phyloP scores from a whole-genome alignment of 30 jellyfish, hydroid and myxozoan species.

The Clytia hemisphaerica region DNA sequence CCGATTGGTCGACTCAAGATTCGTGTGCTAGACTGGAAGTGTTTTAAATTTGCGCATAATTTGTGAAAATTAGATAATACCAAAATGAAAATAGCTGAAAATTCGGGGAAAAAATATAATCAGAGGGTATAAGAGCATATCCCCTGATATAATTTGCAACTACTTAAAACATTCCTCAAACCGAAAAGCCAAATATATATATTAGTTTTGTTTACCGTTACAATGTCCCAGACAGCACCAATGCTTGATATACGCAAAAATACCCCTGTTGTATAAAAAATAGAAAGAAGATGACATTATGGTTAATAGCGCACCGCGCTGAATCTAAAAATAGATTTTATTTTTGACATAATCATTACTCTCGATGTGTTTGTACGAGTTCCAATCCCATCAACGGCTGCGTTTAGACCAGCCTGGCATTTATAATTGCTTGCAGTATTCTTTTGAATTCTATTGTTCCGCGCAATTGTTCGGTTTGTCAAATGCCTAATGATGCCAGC shows the following conservation, averaged over 20 bases:
- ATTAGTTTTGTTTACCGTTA: constrained; percentile 41
- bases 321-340: not conserved
- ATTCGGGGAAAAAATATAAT: not conserved
- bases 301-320: too few species aligned
- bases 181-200: not conserved
- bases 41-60: not conserved
- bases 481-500: too few species aligned
- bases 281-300: too few species aligned
- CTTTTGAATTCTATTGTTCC: too few species aligned
- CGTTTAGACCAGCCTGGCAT: too few species aligned
- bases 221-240: constrained; percentile 90
- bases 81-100: too few species aligned
- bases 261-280: too few species aligned
- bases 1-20: constrained; percentile 90
- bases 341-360: too few species aligned
- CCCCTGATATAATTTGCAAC: not conserved
- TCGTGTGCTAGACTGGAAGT: constrained; percentile 57
- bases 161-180: not conserved
- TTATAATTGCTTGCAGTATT: too few species aligned
- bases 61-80: not conserved
- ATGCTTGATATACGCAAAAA: constrained; percentile 63
- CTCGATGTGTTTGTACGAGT: too few species aligned
- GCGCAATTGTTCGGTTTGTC: too few species aligned
- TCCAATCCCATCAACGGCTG: too few species aligned
- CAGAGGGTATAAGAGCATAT: not conserved